Evolutionary conservation across 2,113 vertebrate genomes (phyloP), one percentile per base, ranked within the genome.

Genomic region (Hippocampus barbouri): DNA sequence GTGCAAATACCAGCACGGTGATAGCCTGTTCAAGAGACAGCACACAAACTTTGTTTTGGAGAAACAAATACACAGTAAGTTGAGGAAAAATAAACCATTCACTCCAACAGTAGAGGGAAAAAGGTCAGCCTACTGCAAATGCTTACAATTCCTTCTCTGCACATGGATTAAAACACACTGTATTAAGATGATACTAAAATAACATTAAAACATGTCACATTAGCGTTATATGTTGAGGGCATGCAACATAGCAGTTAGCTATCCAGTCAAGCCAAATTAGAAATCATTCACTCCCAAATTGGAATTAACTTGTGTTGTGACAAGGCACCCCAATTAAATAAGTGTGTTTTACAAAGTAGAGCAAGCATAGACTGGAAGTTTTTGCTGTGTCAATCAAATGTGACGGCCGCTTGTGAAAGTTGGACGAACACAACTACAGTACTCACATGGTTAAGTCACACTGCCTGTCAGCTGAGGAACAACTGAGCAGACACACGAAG

Each of bases 401-500:
- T 30, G 62, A 63, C 43, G 56, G 43, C 8, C 40, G 27, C n/a
- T 6, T n/a, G 10, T 6, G 16, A n/a, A 70, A 16, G 27, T 0
- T 60, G 8, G 11, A 3, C 27, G 27, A 25, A 16, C 15, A 54
- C 23, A 30, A 14, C 25, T 23, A 25, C 1, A 25, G 25, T 25
- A 20, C 9, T 60, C 34, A 75, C 53, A 64, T 45, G 60, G 59
- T 66, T 1, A 41, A 5, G 43, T 10, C 34, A 38, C 4, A 21
- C 27, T 41, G 10, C 0, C 16, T 21, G 21, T 21, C 59, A 57
- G 14, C 14, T 59, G 49, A 59, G 34, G n/a, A 8, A 0, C 2
- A 1, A 38, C 18, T 34, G 60, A 20, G 21, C 10, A 25, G n/a
- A 64, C 62, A 43, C 8, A 1, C 62, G 59, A 86, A 85, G 69